These are phyloP conservation scores for Paradisaea rubra DNA, from an alignment of 2,113 vertebrate species.

Conservation along the genomic window DNA sequence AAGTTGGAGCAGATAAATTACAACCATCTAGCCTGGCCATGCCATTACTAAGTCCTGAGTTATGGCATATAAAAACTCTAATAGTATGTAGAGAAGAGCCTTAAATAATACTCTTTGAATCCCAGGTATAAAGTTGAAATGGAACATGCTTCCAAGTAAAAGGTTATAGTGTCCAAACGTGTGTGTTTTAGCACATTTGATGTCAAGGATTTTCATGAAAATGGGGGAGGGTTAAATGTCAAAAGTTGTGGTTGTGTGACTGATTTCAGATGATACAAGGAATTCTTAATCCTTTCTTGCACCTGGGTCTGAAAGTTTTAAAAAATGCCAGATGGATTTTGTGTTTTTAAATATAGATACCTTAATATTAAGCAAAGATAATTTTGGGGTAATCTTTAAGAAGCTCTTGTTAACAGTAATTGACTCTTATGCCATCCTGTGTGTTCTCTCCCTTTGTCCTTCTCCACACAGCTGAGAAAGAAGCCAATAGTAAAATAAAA, in stretches of 20 bases:
- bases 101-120: not conserved
- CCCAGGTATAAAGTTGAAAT: not conserved
- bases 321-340: not conserved
- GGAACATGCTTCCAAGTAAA: not conserved
- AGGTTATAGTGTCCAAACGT: not conserved
- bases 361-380: not conserved
- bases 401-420: not conserved
- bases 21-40: fast-evolving
- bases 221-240: not conserved
- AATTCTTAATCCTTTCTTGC: not conserved
- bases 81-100: not conserved
- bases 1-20: not conserved
- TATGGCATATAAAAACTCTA: not conserved
- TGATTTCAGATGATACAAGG: not conserved
- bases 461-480: not conserved
- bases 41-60: not conserved
- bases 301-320: not conserved
- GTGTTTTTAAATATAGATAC: not conserved
- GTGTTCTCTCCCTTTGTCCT: not conserved
- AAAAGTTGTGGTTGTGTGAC: not conserved
- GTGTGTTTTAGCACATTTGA: not conserved
- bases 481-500: not conserved
- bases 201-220: not conserved
- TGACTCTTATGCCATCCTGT: not conserved
- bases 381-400: not conserved